These are phyloP conservation scores for Diadumene lineata DNA, from an alignment of 92 coral and sea anemone species.

Conservation along the genomic window DNA sequence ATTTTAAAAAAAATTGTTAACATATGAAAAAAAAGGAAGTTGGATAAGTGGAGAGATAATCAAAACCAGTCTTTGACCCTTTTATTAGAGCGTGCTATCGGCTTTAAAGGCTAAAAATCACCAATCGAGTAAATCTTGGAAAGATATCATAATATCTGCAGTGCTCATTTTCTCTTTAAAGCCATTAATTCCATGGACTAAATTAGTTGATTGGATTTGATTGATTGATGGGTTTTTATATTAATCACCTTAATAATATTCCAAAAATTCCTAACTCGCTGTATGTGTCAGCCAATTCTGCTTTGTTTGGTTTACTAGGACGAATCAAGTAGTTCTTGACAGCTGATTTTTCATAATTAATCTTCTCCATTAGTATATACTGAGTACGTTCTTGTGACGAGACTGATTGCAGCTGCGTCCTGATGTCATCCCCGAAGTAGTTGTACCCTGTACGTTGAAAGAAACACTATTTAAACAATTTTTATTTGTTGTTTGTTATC, in stretches of 20 bases:
- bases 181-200: too few relatives aligned
- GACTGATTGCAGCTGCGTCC: not conserved
- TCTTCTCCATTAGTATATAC: not conserved
- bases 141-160: too few relatives aligned
- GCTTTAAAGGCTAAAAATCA: too few relatives aligned
- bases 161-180: too few relatives aligned
- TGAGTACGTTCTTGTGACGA: not conserved
- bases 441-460: not conserved
- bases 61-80: too few relatives aligned
- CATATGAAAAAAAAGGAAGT: not conserved
- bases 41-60: not conserved
- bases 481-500: not conserved
- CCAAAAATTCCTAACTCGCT: not conserved
- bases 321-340: not conserved
- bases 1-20: not conserved
- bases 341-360: not conserved
- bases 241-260: not conserved
- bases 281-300: not conserved
- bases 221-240: too few relatives aligned
- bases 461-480: too few relatives aligned
- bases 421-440: not conserved
- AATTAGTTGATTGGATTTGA: too few relatives aligned
- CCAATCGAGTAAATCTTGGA: too few relatives aligned
- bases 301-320: not conserved
- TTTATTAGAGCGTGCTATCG: too few relatives aligned